phyloP scores from a whole-genome alignment of 2,113 vertebrate species.

The Mungos mungo region DNA sequence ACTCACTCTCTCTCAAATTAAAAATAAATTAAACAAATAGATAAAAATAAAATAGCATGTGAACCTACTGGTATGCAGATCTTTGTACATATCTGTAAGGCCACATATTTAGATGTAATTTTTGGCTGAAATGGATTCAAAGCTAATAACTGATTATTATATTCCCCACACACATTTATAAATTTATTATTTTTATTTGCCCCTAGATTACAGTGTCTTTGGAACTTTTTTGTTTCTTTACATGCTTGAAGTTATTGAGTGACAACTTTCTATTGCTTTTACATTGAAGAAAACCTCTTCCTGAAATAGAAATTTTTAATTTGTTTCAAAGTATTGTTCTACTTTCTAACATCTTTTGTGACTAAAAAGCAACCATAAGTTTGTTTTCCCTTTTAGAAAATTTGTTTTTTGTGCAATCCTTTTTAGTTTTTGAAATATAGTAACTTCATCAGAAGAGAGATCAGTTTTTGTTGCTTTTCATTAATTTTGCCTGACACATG shows the following conservation, averaged over 20 bases:
- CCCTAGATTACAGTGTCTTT: neutral
- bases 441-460: neutral
- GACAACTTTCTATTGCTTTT: neutral
- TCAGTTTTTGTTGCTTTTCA: neutral
- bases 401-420: neutral
- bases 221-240: neutral
- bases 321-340: neutral
- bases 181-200: constrained; percentile 1
- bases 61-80: neutral
- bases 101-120: neutral
- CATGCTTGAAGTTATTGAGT: neutral
- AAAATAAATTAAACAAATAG: neutral
- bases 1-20: neutral
- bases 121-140: neutral
- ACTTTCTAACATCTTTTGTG: neutral
- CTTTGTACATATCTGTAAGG: neutral
- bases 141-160: neutral
- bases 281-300: neutral
- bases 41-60: neutral
- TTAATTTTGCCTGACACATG: neutral
- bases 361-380: neutral
- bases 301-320: neutral
- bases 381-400: neutral
- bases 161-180: neutral
- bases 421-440: neutral